These are phyloP conservation scores for Gallinago paraguaiae DNA, from an alignment of 2,113 vertebrate species.

Conservation along the genomic window DNA sequence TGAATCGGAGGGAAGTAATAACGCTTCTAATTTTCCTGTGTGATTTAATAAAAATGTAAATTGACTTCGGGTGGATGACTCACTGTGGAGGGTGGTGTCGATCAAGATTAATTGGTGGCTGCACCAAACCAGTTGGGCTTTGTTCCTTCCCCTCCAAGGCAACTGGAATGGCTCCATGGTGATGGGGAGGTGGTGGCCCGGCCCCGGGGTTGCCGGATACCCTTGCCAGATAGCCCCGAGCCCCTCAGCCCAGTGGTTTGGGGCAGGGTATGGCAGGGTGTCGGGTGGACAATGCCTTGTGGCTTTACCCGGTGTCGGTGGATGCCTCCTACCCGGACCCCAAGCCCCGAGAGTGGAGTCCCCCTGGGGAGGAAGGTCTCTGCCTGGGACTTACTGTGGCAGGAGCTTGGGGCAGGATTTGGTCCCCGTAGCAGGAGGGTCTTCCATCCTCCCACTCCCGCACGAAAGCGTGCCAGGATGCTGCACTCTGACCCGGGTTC, in stretches of 20 bases:
- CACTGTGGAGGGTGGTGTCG: slow-evolving; percentile 34
- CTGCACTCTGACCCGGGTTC: slow-evolving; percentile 58
- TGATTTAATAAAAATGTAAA: slow-evolving; percentile 81
- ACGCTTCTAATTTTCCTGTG: slow-evolving; percentile 69
- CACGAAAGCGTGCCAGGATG: neutral
- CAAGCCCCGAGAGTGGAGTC: neutral
- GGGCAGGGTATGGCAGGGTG: neutral
- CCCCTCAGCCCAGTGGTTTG: neutral
- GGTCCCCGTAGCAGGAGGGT: neutral
- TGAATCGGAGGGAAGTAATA: slow-evolving; percentile 44
- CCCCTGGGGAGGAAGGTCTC: neutral
- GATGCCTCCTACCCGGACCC: neutral
- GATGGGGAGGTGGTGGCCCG: neutral
- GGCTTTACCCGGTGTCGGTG: neutral
- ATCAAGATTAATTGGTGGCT: slow-evolving; percentile 51
- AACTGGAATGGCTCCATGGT: neutral
- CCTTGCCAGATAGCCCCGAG: neutral
- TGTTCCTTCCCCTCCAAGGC: slow-evolving; percentile 40
- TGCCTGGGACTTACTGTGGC: accelerated
- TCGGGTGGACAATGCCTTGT: neutral
- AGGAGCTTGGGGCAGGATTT: neutral
- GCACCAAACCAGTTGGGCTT: slow-evolving; percentile 57
- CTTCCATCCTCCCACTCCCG: neutral
- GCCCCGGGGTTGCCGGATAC: neutral
- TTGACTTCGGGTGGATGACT: slow-evolving; percentile 32